Evolutionary conservation across 2,113 vertebrate species (phyloP), one percentile per base, ranked within the genome.

Genomic region (Mirounga angustirostris): DNA sequence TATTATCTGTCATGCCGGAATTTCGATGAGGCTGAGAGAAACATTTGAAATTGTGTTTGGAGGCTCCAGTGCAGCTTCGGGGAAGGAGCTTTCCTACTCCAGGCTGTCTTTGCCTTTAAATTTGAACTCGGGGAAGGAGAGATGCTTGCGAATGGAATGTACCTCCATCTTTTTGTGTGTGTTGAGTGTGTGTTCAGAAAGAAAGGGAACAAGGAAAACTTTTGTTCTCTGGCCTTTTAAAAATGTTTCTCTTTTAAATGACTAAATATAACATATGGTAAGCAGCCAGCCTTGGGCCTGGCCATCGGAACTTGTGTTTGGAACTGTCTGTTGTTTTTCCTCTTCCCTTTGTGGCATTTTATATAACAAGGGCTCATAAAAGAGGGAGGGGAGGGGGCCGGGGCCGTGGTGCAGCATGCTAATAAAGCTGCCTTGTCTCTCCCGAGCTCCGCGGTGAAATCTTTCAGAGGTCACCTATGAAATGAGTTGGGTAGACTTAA

Each of bases 1-100:
- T 98, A 98, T 98, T 98, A 98, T 98, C 89, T 96, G 87, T 92
- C 97, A 92, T 89, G 98, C 91, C 83, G 97, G 98, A 98, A 98
- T 99, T 96, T 98, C 97, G 97, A 98, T 96, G 97, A 94, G 93
- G 96, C 95, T 65, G 88, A 94, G 96, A 97, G 96, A 87, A 78
- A 76, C 96, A 11, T 89, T 97, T 81, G 98, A 97, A 98, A 98
- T 96, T 76, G 81, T 85, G 76, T 92, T 67, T 73, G 73, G 94
- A 91, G 65, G 79, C 81, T 97, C 63, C 36, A 52, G 93, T 95
- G 96, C 97, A 33, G 87, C 97, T 97, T 3, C 0, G 56, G 5
- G 7, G 22, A 28, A 85, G 58, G 73, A 36, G 24, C 54, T 52
- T 43, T 46, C 74, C 54, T 7, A 4, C n/a, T 71, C 50, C 30